These are phyloP conservation scores for Colius striatus DNA, from an alignment of 2,113 vertebrate species.

Conservation along the genomic window DNA sequence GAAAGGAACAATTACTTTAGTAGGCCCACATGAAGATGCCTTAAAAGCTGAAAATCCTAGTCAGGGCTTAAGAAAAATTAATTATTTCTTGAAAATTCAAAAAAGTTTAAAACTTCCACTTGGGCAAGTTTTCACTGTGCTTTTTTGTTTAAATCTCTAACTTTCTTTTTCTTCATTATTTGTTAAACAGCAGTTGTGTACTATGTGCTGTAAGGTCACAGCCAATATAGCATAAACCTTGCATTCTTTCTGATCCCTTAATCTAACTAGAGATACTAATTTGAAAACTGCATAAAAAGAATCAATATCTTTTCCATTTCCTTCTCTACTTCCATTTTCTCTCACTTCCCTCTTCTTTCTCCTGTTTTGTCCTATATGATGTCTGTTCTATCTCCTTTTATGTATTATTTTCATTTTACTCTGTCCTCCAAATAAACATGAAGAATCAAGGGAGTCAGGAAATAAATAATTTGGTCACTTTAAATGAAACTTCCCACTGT, in stretches of 20 bases:
- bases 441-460: not conserved
- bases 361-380: not conserved
- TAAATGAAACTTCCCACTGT: not conserved
- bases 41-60: not conserved
- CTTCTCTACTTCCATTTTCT: not conserved
- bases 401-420: not conserved
- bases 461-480: not conserved
- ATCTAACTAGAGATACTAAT: not conserved
- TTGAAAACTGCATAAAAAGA: not conserved
- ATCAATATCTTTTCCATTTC: not conserved
- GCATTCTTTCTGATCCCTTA: not conserved
- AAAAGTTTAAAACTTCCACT: not conserved
- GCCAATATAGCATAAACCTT: not conserved
- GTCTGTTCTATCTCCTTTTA: not conserved
- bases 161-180: not conserved
- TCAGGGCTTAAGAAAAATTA: not conserved
- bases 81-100: not conserved
- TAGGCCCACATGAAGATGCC: not conserved
- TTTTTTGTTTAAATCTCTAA: not conserved
- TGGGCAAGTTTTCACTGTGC: not conserved
- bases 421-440: not conserved
- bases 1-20: not conserved
- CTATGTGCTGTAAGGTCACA: not conserved
- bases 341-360: not conserved
- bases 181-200: not conserved